Evolutionary conservation across 2,113 vertebrate genomes (phyloP), one percentile per base, ranked within the genome.

Genomic region (Petroica traversi): DNA sequence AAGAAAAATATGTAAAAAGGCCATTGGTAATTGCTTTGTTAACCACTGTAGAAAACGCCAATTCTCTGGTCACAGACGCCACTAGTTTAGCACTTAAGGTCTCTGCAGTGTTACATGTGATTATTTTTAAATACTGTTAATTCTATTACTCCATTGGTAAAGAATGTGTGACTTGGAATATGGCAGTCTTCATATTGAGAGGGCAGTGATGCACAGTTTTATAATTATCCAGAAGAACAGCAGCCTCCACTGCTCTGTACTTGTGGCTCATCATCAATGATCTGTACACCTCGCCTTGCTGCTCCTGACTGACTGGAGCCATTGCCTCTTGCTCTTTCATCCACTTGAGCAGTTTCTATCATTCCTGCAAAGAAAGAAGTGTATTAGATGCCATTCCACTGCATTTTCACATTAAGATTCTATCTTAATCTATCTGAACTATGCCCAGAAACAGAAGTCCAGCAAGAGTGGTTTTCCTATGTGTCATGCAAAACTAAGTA

Each of bases 261-360:
- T 95, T 98, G 98, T 76, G 99, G 99, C 45, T 99, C 99, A 36
- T 99, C 99, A 22, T 99, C 99, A 3, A 99, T 99, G 14, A 99
- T 99, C 98, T 99, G 99, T 89, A 99, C 99, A 25, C 99, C 99
- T 85, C 99, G 98, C 91, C 99, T 97, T 54, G 98, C 97, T 48
- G 87, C 91, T 93, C 98, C 98, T 17, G 98, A 97, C 52, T 99
- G 98, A 97, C 98, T 98, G 75, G 98, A 98, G 67, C 99, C 99
- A 57, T 99, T 99, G 73, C 99, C 99, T 98, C 98, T 99, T 77
- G 98, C 98, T 94, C 98, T 98, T 97, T 99, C 99, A 66, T 99
- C 99, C 36, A 98, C 98, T 96, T 99, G 99, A 76, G 99, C 99
- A 1, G 98, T 99, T 97, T 99, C 99, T 98, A 99, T 99, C 99